phyloP scores from a whole-genome alignment of 1,140 invertebrate species.

The Apis laboriosa region DNA sequence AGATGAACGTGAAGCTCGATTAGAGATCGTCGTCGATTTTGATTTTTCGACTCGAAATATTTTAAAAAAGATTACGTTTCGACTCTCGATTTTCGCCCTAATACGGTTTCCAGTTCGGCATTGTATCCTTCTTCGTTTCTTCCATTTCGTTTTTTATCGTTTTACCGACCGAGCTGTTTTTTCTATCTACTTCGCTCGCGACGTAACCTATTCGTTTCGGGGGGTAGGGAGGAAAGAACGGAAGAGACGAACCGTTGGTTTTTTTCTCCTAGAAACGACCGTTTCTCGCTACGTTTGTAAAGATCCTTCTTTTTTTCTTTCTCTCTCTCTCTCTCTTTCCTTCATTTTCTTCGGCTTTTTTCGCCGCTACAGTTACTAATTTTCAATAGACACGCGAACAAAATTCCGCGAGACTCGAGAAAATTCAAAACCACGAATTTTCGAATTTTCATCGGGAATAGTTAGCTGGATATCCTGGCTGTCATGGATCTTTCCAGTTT shows the following conservation, averaged over 20 bases:
- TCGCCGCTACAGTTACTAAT: conserved; percentile 17
- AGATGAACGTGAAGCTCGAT: no score
- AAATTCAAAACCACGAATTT: no score
- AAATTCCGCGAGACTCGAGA: background rate
- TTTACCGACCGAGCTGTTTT: background rate
- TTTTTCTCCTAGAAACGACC: conserved; percentile 47
- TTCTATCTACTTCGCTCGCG: background rate
- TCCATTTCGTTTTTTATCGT: background rate
- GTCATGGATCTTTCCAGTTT: conserved; percentile 23
- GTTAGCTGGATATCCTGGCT: background rate
- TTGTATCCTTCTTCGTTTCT: no score
- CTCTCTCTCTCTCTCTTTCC: background rate
- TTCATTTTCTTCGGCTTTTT: no score
- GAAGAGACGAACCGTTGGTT: background rate
- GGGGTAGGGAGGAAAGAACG: no score
- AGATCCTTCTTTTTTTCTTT: conserved; percentile 39
- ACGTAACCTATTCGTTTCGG: background rate
- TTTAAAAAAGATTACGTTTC: no score
- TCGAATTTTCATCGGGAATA: background rate
- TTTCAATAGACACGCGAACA: conserved; percentile 7
- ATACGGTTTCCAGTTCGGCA: no score
- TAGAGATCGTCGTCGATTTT: no score
- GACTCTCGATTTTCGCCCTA: no score
- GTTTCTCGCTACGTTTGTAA: conserved; percentile 61
- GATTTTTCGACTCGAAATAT: no score